A percentile compares a stretch with the other conserved stretches of the same genome.
Evolutionary conservation across 2,888 invertebrate species (phyloP).

Genomic region (Rhabditoides inermis): DNA sequence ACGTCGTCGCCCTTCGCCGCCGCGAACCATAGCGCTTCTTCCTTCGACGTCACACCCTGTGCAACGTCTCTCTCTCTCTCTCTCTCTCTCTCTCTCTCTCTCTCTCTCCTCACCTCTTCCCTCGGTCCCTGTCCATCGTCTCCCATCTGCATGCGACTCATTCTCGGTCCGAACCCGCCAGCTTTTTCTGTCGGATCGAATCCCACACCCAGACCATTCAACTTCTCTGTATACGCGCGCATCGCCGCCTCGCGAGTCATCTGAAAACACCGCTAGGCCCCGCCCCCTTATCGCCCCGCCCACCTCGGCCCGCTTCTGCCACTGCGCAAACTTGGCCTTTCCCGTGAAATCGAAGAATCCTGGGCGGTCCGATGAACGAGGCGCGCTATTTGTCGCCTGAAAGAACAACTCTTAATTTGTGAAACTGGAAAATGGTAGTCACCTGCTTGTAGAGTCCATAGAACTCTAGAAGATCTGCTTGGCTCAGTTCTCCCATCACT

Average conservation of each 20-base stretch:
- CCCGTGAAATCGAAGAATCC: too few species aligned
- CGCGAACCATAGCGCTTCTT: slow-evolving; percentile 15
- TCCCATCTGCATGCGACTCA: background rate
- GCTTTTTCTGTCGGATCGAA: background rate
- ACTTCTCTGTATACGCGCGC: too few species aligned
- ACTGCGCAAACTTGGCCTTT: too few species aligned
- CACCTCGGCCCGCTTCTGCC: too few species aligned
- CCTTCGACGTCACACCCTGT: too few species aligned
- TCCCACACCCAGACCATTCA: background rate
- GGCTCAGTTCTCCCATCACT: slow-evolving; percentile 8
- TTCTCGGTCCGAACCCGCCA: background rate
- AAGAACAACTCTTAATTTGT: too few species aligned
- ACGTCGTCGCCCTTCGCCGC: slow-evolving; percentile 15
- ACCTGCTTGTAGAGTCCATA: slow-evolving; percentile 92
- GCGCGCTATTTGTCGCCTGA: too few species aligned
- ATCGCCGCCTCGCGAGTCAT: too few species aligned
- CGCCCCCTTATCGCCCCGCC: too few species aligned
- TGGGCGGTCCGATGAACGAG: too few species aligned
- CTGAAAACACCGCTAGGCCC: too few species aligned
- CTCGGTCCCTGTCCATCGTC: background rate
- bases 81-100: background rate
- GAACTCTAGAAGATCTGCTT: slow-evolving; percentile 67
- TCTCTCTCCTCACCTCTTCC: background rate
- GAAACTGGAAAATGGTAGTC: too few species aligned
- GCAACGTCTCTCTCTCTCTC: background rate